Base-by-base conservation (phyloP, 2,888 invertebrate genomes). In the Eristalis tenax region DNA sequence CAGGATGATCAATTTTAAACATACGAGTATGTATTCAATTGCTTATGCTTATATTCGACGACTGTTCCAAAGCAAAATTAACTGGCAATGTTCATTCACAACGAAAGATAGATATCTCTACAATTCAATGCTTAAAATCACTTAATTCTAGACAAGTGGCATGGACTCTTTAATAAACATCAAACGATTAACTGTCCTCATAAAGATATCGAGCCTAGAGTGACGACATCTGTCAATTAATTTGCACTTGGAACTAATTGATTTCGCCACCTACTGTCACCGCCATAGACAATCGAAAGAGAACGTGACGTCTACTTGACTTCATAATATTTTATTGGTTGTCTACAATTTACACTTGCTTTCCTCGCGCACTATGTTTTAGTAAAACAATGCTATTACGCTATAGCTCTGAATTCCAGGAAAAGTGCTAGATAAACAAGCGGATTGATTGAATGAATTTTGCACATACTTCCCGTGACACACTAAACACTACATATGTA, bases 211-310 rank as follows among this genome's bases (percentile, higher is more conserved):
- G n/a, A 43, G 4, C n/a, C 4, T n/a, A 50, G 6, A 50, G 18
- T 18, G 50, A 50, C 50, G 18, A 50, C 50, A 50, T 50, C 26
- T 59, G 13, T 65, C 35, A 65, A 65, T 65, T 65, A 38, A 65
- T 65, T 65, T 38, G 38, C 28, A 65, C 64, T 38, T 65, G 64
- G 32, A 13, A n/a, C 64, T 65, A 65, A 65, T 59, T 59, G 59
- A 18, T n/a, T 15, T n/a, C 43, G 43, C 13, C 59, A 28, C 59
- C 59, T 59, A 23, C 26, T 4, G 23, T 4, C 59, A 26, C 11
- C 11, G 11, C 50, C 10, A n/a, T 43, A 6, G 6, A 43, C 43
- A 43, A 43, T 50, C 8, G 18, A 50, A 50, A 18, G 18, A 23
- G 26, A 57, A 59, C 26, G 59, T 26, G 15, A 23, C 59, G 26